A percentile compares a stretch with the other conserved stretches of the same genome.
Evolutionary conservation across 2,888 invertebrate species (phyloP).

Genomic region (Ophion costatus): DNA sequence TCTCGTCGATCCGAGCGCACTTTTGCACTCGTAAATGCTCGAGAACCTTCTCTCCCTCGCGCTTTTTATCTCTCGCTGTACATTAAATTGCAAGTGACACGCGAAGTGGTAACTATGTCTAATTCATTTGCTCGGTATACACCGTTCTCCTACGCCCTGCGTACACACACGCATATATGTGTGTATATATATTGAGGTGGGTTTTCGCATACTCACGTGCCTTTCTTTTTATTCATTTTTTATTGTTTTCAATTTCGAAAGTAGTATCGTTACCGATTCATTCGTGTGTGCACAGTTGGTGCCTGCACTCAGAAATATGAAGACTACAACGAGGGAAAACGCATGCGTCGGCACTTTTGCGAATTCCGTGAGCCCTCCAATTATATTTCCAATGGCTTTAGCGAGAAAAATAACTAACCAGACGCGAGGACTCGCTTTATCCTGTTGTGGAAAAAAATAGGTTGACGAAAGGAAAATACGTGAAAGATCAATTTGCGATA

Average conservation of each 20-base stretch:
- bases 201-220: background rate
- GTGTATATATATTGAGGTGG: background rate
- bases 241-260: slow-evolving; percentile 29
- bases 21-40: slow-evolving; percentile 41
- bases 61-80: background rate
- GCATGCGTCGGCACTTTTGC: slow-evolving; percentile 30
- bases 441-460: background rate
- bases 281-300: slow-evolving; percentile 11
- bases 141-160: background rate
- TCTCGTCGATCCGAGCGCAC: slow-evolving; percentile 7
- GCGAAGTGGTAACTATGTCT: slow-evolving; percentile 62
- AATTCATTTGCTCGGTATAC: slow-evolving; percentile 63
- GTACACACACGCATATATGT: background rate
- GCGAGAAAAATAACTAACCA: slow-evolving; percentile 17
- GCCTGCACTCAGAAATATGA: slow-evolving; percentile 31
- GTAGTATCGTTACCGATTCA: slow-evolving; percentile 20
- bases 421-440: slow-evolving; percentile 1
- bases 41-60: background rate
- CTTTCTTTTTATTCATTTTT: background rate
- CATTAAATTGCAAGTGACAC: slow-evolving; percentile 63
- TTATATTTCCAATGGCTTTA: slow-evolving; percentile 15
- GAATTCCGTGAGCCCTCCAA: background rate
- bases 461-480: background rate
- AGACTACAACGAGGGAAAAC: slow-evolving; percentile 11
- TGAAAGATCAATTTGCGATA: slow-evolving; percentile 7